A percentile compares a stretch with the other conserved stretches of the same genome.
Conservation (phyloP, 1,140 invertebrate genomes). For the Pararge aegeria region DNA sequence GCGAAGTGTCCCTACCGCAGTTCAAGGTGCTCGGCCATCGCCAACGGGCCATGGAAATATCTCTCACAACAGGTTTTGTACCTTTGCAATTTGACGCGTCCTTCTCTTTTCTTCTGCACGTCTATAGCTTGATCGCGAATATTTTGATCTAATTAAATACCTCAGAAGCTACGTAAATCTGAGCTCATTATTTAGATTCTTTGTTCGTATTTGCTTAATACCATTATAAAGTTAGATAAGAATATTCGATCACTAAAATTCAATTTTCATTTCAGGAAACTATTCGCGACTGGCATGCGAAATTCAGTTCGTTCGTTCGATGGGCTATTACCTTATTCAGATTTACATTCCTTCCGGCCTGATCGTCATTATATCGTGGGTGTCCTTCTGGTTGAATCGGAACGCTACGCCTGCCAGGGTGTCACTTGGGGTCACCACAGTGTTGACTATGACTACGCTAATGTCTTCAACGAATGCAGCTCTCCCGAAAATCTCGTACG, state of each 20-base stretch:
- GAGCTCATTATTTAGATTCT: conserved; percentile 3
- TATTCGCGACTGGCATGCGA: conserved; percentile 98
- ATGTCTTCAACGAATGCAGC: conserved; percentile 99
- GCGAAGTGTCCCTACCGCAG: conserved; percentile 95
- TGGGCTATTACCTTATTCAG: conserved; percentile 99
- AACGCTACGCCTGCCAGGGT: conserved; percentile 98
- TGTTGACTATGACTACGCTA: conserved; percentile 99
- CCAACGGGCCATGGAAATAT: conserved; percentile 94
- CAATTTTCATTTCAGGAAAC: conserved; percentile 87
- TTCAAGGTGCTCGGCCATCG: conserved; percentile 95
- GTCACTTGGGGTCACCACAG: conserved; percentile 97
- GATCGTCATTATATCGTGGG: conserved; percentile 99
- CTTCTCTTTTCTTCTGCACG: conserved; percentile 34
- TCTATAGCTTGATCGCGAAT: conserved; percentile 25
- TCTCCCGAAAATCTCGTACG: conserved; percentile 98
- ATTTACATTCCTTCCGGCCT: conserved; percentile 99
- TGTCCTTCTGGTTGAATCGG: conserved; percentile 95
- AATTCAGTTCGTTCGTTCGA: conserved; percentile 97
- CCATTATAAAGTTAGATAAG: background rate
- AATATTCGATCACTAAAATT: background rate
- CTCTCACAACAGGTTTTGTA: conserved; percentile 91
- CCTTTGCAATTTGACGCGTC: conserved; percentile 14
- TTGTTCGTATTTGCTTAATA: background rate
- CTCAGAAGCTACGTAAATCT: conserved; percentile 18
- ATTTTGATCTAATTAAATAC: conserved; percentile 13